Conservation (phyloP, 2,888 invertebrate species). For the Apantesis nais region DNA sequence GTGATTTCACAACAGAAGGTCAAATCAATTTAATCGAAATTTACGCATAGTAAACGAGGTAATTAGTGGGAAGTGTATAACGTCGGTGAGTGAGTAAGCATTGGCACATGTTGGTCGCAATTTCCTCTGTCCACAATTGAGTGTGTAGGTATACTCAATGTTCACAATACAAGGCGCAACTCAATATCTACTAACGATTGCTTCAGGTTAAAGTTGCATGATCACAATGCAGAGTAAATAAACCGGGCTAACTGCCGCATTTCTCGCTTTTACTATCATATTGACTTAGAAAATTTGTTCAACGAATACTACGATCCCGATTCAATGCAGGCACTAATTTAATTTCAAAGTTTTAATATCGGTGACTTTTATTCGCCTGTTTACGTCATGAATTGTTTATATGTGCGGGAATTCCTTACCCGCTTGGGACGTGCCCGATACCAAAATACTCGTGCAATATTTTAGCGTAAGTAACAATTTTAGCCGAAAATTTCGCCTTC, state of each 20-base stretch:
- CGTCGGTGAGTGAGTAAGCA: conserved; percentile 73
- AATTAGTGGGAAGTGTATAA: conserved; percentile 37
- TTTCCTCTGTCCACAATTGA: conserved; percentile 65
- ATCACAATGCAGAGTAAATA: conserved; percentile 77
- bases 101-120: conserved; percentile 66
- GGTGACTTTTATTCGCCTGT: conserved; percentile 43
- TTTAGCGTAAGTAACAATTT: conserved; percentile 46
- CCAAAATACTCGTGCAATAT: conserved; percentile 36
- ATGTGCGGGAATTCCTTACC: conserved; percentile 32
- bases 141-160: conserved; percentile 51
- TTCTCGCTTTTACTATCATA: conserved; percentile 65
- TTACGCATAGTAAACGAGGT: conserved; percentile 15
- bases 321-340: conserved; percentile 46
- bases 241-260: conserved; percentile 60
- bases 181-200: conserved; percentile 73
- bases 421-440: conserved; percentile 33
- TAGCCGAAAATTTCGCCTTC: conserved; percentile 35
- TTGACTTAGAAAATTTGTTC: conserved; percentile 61
- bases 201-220: conserved; percentile 77
- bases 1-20: conserved; percentile 10
- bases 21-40: conserved; percentile 14
- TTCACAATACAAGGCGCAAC: conserved; percentile 59
- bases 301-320: conserved; percentile 42
- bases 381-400: conserved; percentile 51
- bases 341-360: conserved; percentile 45